Percentiles rank a stretch among this genome's conserved stretches.
Evolutionary conservation across 1,140 invertebrate genomes (phyloP).

Genomic region (Argopecten irradians): DNA sequence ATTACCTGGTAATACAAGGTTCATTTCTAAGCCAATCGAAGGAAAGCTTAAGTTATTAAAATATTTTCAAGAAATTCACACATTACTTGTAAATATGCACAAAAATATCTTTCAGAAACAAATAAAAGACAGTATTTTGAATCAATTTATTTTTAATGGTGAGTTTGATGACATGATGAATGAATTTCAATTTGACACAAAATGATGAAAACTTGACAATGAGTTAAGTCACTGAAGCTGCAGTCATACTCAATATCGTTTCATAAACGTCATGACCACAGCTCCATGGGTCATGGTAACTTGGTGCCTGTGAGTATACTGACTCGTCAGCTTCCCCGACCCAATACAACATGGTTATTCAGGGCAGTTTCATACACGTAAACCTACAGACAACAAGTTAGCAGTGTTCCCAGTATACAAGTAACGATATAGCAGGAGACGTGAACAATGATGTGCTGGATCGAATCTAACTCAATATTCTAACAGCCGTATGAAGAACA

Average conservation of each 20-base stretch:
- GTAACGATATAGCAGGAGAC: neutral
- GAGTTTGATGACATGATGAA: neutral
- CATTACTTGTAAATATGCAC: too few species aligned
- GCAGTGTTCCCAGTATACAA: neutral
- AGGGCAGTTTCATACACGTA: slow-evolving; percentile 2
- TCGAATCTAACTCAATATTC: neutral
- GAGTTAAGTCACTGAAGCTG: neutral
- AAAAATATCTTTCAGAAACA: too few species aligned
- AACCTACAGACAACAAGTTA: neutral
- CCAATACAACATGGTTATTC: neutral
- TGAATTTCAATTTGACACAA: neutral
- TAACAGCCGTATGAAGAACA: neutral
- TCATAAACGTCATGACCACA: neutral
- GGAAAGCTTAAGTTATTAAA: too few species aligned
- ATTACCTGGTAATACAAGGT: too few species aligned
- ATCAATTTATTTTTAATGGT: neutral
- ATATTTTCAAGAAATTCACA: too few species aligned
- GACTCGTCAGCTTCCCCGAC: neutral
- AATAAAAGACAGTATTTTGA: neutral
- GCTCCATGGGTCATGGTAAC: neutral
- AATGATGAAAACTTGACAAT: slow-evolving; percentile 3
- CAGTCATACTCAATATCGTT: neutral
- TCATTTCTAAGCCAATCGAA: too few species aligned
- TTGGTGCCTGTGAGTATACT: neutral
- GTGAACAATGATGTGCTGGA: neutral